Percentiles rank a stretch among this genome's conserved stretches.
Conservation (phyloP, 1,140 invertebrate genomes). For the Drosophila oshimai region DNA sequence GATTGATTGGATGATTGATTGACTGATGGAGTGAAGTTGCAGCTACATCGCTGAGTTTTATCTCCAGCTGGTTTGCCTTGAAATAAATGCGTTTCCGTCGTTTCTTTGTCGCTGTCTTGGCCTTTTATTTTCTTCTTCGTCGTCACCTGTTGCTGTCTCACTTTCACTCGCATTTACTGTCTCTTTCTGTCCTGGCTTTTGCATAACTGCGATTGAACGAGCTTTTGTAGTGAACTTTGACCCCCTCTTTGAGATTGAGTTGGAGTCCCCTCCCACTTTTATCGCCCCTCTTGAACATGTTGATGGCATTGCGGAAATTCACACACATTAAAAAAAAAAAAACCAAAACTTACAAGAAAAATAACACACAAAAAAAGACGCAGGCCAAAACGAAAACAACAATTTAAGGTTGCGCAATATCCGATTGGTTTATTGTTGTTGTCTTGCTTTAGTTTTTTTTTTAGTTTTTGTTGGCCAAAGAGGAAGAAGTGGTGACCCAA, state of each 20-base stretch:
- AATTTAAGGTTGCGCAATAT: slow-evolving; percentile 60
- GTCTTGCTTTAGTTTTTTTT: slow-evolving; percentile 14
- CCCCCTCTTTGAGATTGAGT: slow-evolving; percentile 7
- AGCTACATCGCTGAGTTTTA: slow-evolving; percentile 9
- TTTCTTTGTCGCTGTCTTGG: not conserved
- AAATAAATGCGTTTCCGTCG: slow-evolving; percentile 60
- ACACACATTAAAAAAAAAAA: slow-evolving; percentile 33
- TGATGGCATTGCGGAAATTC: slow-evolving; percentile 55
- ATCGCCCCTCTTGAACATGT: slow-evolving; percentile 2
- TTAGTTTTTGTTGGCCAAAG: not conserved
- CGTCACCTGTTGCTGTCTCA: slow-evolving; percentile 53
- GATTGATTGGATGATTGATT: slow-evolving; percentile 35
- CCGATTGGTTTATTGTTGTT: slow-evolving; percentile 51
- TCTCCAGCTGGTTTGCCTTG: slow-evolving; percentile 56
- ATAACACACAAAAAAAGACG: not conserved
- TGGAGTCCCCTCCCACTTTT: slow-evolving; percentile 1
- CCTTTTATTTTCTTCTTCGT: not conserved
- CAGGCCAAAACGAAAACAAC: slow-evolving; percentile 18
- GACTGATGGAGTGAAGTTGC: slow-evolving; percentile 24
- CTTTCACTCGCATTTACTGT: slow-evolving; percentile 43
- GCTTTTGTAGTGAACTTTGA: slow-evolving; percentile 55
- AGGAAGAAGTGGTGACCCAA: slow-evolving; percentile 15
- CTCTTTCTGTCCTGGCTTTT: slow-evolving; percentile 38
- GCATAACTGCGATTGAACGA: slow-evolving; percentile 41
- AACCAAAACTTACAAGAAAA: slow-evolving; percentile 20